Conservation (phyloP, 2,113 vertebrate species). For the Cochlearius cochlearius region DNA sequence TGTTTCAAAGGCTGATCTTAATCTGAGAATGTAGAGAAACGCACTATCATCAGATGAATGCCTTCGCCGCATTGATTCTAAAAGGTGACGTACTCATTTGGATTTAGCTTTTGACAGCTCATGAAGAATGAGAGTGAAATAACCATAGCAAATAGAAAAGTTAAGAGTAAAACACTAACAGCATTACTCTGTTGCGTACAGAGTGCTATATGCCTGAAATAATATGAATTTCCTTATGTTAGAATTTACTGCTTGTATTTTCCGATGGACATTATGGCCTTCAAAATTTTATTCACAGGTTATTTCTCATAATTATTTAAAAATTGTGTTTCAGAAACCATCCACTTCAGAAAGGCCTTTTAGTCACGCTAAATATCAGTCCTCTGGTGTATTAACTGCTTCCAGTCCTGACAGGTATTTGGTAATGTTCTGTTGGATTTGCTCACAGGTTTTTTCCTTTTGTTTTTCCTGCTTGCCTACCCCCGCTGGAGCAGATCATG, state of each 20-base stretch:
- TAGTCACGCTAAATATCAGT: neutral
- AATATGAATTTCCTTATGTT: neutral
- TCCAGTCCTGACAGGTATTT: neutral
- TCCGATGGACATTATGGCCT: neutral
- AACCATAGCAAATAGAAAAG: neutral
- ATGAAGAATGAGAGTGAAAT: neutral
- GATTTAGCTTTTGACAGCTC: slow-evolving; percentile 13
- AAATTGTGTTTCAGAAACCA: neutral
- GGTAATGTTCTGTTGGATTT: neutral
- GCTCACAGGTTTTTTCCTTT: neutral
- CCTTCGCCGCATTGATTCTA: neutral
- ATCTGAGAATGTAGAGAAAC: slow-evolving; percentile 12
- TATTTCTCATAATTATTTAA: neutral
- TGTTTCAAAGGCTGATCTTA: neutral
- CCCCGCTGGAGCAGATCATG: neutral
- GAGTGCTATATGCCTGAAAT: neutral
- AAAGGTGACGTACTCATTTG: neutral
- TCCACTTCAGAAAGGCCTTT: neutral
- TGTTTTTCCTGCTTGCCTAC: neutral
- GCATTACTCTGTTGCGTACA: neutral
- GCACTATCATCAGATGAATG: neutral
- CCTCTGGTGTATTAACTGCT: neutral
- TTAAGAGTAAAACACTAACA: neutral
- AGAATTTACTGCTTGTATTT: neutral
- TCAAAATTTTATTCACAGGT: neutral